phyloP scores from a whole-genome alignment of 2,888 invertebrate species.

The Eupeodes latifasciatus region DNA sequence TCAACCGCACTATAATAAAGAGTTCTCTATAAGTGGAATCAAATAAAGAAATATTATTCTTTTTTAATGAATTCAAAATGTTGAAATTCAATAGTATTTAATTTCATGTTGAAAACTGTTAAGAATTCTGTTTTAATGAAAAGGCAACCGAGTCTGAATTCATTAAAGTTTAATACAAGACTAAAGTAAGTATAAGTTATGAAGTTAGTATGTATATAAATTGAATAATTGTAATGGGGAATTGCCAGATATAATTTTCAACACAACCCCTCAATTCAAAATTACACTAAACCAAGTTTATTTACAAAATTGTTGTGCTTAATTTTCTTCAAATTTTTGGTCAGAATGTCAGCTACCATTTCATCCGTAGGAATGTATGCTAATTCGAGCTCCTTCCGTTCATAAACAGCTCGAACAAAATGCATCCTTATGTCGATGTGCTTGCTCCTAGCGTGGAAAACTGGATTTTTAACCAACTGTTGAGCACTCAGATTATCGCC shows the following conservation, averaged over 20 bases:
- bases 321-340: conserved; percentile 34
- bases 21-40: too few species aligned
- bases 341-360: conserved; percentile 44
- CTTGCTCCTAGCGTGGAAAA: conserved; percentile 42
- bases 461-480: conserved; percentile 37
- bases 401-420: conserved; percentile 32
- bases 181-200: conserved; percentile 3
- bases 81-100: too few species aligned
- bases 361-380: conserved; percentile 10
- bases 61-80: too few species aligned
- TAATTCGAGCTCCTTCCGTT: not conserved
- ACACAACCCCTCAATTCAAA: conserved; percentile 17
- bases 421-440: conserved; percentile 54
- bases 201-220: too few species aligned
- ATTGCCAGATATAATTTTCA: conserved; percentile 7
- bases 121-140: too few species aligned
- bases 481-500: conserved; percentile 46
- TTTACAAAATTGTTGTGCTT: conserved; percentile 23
- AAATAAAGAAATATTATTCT: too few species aligned
- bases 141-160: too few species aligned
- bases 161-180: conserved; percentile 7
- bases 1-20: too few species aligned
- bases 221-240: not conserved
- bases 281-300: too few species aligned
- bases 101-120: too few species aligned